These are phyloP conservation scores for Gadus macrocephalus DNA, from an alignment of 2,113 vertebrate genomes.

Conservation along the genomic window DNA sequence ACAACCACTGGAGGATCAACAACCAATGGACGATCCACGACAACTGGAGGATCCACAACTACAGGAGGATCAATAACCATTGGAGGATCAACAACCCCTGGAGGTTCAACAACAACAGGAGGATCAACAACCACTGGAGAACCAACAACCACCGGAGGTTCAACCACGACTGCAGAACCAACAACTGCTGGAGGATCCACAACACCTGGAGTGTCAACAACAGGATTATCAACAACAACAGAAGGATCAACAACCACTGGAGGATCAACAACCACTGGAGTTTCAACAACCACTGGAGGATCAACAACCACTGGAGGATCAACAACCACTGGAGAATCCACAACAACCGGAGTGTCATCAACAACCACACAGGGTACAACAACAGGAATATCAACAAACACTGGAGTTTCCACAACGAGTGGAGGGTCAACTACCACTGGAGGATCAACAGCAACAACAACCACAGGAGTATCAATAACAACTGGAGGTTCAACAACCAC, in stretches of 20 bases:
- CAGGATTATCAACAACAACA: not conserved
- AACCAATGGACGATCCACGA: not conserved
- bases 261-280: not conserved
- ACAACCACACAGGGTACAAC: not conserved
- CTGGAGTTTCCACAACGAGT: not conserved
- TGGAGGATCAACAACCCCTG: not conserved
- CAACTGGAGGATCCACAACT: not conserved
- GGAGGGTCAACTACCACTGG: no score
- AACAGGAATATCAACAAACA: not conserved
- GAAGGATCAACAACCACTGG: not conserved
- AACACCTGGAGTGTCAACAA: not conserved
- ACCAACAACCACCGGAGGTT: not conserved
- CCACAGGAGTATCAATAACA: fast-evolving
- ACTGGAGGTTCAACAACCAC: not conserved
- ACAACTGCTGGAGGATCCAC: not conserved
- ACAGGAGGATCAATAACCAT: not conserved
- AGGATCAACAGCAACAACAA: no score
- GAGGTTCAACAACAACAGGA: not conserved
- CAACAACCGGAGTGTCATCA: not conserved
- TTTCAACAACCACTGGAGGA: not conserved
- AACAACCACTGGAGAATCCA: not conserved
- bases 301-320: not conserved
- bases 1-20: not conserved
- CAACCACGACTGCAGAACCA: not conserved
- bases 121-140: not conserved